Evolutionary conservation across 2,797 vertebrate genomes (phyloP).

Genomic region (Halcyon leucocephala): DNA sequence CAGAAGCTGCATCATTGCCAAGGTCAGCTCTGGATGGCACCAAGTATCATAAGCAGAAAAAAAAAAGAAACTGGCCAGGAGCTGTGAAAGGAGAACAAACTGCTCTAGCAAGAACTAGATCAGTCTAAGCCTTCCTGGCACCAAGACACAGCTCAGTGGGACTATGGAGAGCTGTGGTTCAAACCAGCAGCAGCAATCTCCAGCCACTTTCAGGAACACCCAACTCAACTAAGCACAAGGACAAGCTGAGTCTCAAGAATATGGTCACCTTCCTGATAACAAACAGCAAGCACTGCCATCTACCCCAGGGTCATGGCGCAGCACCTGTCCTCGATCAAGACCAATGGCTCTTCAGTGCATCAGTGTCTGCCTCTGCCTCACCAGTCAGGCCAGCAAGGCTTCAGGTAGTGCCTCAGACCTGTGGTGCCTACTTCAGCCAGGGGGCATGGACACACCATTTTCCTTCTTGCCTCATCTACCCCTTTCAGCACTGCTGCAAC

Average conservation of each 20-base stretch:
- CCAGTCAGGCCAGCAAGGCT: neutral
- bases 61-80: neutral
- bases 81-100: neutral
- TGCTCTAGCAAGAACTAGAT: neutral
- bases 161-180: neutral
- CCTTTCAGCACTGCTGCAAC: neutral
- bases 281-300: neutral
- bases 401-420: neutral
- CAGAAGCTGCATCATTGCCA: neutral
- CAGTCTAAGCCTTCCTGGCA: neutral
- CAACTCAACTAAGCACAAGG: neutral
- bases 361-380: neutral
- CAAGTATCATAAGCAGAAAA: neutral
- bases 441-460: neutral
- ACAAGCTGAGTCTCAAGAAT: neutral
- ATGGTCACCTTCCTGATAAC: neutral
- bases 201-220: neutral
- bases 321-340: neutral
- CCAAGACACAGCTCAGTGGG: neutral
- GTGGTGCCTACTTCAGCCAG: neutral
- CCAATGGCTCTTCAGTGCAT: neutral
- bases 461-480: neutral
- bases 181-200: neutral
- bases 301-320: accelerated
- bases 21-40: neutral